Conservation (phyloP, 2,888 invertebrate genomes). For the Drosophila ezoana region DNA sequence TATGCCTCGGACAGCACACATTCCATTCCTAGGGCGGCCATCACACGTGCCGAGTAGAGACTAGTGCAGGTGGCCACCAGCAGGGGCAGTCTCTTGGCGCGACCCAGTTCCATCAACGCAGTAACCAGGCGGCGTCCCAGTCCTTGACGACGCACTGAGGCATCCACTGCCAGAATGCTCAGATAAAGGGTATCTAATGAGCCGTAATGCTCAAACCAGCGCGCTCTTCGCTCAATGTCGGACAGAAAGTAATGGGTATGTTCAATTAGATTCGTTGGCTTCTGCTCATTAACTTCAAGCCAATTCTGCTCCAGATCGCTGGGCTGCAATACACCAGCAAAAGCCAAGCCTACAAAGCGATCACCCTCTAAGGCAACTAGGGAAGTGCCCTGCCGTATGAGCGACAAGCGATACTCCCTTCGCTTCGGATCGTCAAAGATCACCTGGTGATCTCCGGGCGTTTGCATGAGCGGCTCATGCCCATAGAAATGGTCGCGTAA, state of each 20-base stretch:
- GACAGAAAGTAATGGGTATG: constrained; percentile 64
- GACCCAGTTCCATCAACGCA: constrained; percentile 61
- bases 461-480: constrained; percentile 52
- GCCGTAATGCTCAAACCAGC: constrained; percentile 53
- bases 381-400: constrained; percentile 46
- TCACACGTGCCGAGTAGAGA: constrained; percentile 62
- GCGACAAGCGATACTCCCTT: constrained; percentile 29
- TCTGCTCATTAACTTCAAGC: constrained; percentile 21
- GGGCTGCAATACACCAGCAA: constrained; percentile 34
- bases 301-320: constrained; percentile 40
- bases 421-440: constrained; percentile 5
- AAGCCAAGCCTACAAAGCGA: constrained; percentile 52
- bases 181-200: constrained; percentile 57
- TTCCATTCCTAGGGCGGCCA: constrained; percentile 64
- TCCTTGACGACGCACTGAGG: constrained; percentile 54
- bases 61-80: constrained; percentile 73
- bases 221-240: constrained; percentile 59
- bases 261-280: constrained; percentile 32
- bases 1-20: constrained; percentile 52
- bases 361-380: constrained; percentile 48
- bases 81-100: constrained; percentile 52
- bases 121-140: constrained; percentile 65
- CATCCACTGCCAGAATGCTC: constrained; percentile 54
- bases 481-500: constrained; percentile 53
- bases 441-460: constrained; percentile 40